Conservation (phyloP, 2,888 invertebrate genomes). For the Halocaridina rubra region DNA sequence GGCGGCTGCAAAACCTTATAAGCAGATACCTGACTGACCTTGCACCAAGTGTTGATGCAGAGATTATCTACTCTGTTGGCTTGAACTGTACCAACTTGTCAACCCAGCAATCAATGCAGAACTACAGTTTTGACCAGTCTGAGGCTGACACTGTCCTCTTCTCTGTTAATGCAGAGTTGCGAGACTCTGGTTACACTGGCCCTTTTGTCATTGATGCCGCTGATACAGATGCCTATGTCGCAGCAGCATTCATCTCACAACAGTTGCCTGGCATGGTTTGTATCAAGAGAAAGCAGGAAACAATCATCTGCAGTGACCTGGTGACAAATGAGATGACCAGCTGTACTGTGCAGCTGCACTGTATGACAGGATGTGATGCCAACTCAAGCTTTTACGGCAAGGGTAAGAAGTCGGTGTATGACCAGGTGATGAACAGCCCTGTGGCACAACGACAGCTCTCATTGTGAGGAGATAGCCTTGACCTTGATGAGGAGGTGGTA, state of each 20-base stretch:
- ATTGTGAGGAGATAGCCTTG: not conserved
- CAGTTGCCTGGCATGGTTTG: not conserved
- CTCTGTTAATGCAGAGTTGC: no score
- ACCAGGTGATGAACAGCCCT: not conserved
- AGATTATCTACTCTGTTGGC: not conserved
- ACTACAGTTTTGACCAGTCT: not conserved
- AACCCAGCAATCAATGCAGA: not conserved
- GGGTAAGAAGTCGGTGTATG: not conserved
- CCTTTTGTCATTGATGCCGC: no score
- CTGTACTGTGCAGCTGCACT: conserved; percentile 10
- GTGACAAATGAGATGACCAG: not conserved
- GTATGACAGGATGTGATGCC: not conserved
- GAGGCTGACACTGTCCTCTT: no score
- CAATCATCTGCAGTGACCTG: not conserved
- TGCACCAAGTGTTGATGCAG: not conserved
- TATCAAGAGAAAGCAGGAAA: not conserved
- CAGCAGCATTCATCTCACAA: no score
- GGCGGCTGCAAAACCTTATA: not conserved
- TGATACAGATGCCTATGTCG: no score
- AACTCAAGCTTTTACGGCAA: not conserved
- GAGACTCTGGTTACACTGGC: no score
- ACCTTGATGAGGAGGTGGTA: conserved; percentile 3
- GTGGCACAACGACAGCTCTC: not conserved
- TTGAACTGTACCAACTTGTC: not conserved
- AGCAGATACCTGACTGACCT: no score